Percentiles rank a stretch among this genome's conserved stretches.
Conservation (phyloP, 2,797 vertebrate species). For the Xenopus petersii region DNA sequence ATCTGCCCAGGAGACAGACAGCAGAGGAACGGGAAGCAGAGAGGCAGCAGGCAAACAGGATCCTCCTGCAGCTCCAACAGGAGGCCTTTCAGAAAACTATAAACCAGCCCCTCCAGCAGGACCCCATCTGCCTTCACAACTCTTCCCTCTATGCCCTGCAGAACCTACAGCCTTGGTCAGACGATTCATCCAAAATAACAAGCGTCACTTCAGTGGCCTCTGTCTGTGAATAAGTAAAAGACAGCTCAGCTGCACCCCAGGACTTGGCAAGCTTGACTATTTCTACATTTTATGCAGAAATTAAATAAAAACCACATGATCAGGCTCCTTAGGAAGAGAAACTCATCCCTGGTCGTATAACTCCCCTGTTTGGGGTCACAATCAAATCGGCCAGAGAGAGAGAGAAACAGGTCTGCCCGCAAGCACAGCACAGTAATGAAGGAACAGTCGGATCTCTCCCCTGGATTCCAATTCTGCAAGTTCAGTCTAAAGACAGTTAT, state of each 20-base stretch:
- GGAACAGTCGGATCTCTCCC: background rate
- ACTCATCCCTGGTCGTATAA: conserved; percentile 1
- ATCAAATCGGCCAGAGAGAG: background rate
- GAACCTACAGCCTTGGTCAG: conserved; percentile 96
- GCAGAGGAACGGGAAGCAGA: conserved; percentile 95
- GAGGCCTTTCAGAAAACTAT: conserved; percentile 97
- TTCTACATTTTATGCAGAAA: conserved; percentile 28
- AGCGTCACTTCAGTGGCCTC: conserved; percentile 81
- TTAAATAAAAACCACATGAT: conserved; percentile 17
- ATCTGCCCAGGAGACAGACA: conserved; percentile 71
- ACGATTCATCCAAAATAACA: conserved; percentile 86
- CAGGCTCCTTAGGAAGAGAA: conserved; percentile 5
- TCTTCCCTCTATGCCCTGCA: conserved; percentile 94
- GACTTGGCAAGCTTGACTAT: conserved; percentile 22
- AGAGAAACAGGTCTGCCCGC: background rate
- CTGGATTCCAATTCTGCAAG: background rate
- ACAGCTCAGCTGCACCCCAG: conserved; percentile 2
- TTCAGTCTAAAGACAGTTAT: no score
- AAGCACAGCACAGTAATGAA: background rate
- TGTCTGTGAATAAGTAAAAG: conserved; percentile 73
- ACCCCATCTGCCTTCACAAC: conserved; percentile 96
- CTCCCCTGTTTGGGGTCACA: conserved; percentile 5
- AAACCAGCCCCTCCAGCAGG: conserved; percentile 86
- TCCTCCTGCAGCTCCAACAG: conserved; percentile 94
- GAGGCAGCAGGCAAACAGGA: conserved; percentile 94